Percentiles rank a stretch among this genome's conserved stretches.
These are phyloP conservation scores for Microtus obscurus DNA, from an alignment of 2,797 vertebrate genomes.

Conservation along the genomic window DNA sequence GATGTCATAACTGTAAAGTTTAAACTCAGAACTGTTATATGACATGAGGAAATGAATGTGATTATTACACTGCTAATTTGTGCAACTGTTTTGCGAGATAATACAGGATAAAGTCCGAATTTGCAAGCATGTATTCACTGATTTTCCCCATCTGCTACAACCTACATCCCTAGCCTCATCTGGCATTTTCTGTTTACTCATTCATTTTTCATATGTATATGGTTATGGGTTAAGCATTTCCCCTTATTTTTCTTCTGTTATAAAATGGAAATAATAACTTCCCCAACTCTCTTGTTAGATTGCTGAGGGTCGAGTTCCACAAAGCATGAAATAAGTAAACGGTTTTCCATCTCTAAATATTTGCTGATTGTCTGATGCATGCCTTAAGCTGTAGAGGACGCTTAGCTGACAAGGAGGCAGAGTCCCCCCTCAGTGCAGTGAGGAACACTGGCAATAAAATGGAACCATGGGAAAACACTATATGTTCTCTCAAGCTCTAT, in stretches of 20 bases:
- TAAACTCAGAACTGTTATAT: neutral
- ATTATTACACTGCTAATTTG: conserved; percentile 38
- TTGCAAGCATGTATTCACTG: neutral
- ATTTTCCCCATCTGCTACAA: neutral
- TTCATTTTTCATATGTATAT: neutral
- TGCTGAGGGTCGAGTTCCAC: neutral
- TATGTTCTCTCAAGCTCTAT: neutral
- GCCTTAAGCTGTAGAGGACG: neutral
- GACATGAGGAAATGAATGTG: neutral
- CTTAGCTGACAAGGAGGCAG: neutral
- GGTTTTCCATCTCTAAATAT: neutral
- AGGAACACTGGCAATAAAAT: neutral
- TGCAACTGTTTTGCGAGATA: conserved; percentile 16
- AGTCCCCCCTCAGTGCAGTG: neutral
- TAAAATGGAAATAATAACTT: neutral
- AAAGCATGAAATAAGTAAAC: neutral
- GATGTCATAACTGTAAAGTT: conserved; percentile 6
- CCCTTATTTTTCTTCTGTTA: neutral
- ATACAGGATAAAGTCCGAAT: neutral
- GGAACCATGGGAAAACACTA: neutral
- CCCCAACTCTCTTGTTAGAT: neutral
- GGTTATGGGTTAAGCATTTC: neutral
- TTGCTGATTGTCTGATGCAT: neutral
- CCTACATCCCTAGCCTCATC: neutral
- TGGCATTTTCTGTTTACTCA: neutral